Base-by-base conservation (phyloP, 2,888 invertebrate species). In the Pantelozetes paolii region DNA sequence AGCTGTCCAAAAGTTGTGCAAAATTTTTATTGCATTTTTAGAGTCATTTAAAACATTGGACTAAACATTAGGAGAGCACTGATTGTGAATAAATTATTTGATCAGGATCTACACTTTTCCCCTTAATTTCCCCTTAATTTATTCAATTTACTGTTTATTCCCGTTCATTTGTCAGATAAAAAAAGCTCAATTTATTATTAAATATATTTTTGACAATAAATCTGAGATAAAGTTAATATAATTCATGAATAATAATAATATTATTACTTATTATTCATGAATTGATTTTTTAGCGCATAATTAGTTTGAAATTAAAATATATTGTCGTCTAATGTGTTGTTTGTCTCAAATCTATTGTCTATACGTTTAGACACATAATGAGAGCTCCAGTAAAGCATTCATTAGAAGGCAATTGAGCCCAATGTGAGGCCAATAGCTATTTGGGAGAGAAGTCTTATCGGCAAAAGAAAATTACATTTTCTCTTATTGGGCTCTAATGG, bases 401-500 rank as follows among this genome's bases (percentile, higher is more conserved):
- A 67, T 67, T 67, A 23, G 11, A 8, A 32, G 26, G 32, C 67
- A 67, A 67, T 67, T 67, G 67, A 67, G 67, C 20, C 40, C 67
- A 67, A 62, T 62, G 3, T 62, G 59, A 62, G 59, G 32, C 59
- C 59, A 57, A 67, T 67, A 67, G 67, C 67, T 67, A 67, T 67
- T 67, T 42, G 40, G 42, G 3, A 40, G 42, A 2, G 8, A n/a
- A 5, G 26, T 30, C 64, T 64, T 67, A 67, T 67, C 67, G 3
- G 40, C 32, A 5, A 62, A 67, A 67, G 67, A 67, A 67, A 67
- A 67, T 67, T 67, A 67, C 67, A 67, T 67, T 67, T 20, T 40
- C 67, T 67, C 67, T 67, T 36, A 67, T 67, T 67, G 67, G 67
- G 67, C 20, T 67, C n/a, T 8, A 67, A 67, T 67, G 67, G 67